Base-by-base conservation (phyloP, 2,113 vertebrate genomes). In the Pteruthius melanotis region DNA sequence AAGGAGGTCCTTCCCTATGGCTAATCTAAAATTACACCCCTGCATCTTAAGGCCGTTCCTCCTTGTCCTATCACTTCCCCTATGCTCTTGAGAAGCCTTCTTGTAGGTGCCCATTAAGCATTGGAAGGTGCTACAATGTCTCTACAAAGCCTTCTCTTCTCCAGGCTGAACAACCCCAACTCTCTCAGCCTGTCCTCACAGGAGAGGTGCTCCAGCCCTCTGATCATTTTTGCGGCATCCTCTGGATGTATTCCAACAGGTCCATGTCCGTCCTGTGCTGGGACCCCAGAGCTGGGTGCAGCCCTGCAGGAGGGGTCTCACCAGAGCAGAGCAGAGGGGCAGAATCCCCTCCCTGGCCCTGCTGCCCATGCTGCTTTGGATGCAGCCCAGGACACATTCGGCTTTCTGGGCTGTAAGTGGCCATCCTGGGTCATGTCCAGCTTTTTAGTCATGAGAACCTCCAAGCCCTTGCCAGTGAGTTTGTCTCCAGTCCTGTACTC, bases 231-330 rank as follows among this genome's bases (percentile, higher is more conserved):
- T 60, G 14, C 52, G 53, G 13, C 44, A 17, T 52, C 7, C 21
- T 66, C 60, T 66, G 19, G 19, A 10, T 6, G 2, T 13, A 1
- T 4, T 76, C 53, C 27, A 68, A 0, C 9, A 44, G 31, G 2
- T 33, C 45, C 17, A 1, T 37, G 22, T 68, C 17, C 6, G 22
- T 27, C 9, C 37, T 18, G 45, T 52, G 14, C 53, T 33, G 37
- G 0, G 9, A 1, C 1, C 11, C 37, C 53, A 44, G 35, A 31
- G 26, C 37, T 59, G 71, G 44, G 30, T 35, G 61, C 61, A 59
- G 83, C 44, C 0, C 45, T 68, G 37, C 45, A 53, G 44, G 52
- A 37, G 53, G 27, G 31, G 7, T 76, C 44, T 66, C 13, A 86
- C 0, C 42, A 59, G 53, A 42, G 70, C 68, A 61, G 27, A 18